Evolutionary conservation across 2,888 invertebrate species (phyloP), one percentile per base, ranked within the genome.

Genomic region (Vesta saturnalis): DNA sequence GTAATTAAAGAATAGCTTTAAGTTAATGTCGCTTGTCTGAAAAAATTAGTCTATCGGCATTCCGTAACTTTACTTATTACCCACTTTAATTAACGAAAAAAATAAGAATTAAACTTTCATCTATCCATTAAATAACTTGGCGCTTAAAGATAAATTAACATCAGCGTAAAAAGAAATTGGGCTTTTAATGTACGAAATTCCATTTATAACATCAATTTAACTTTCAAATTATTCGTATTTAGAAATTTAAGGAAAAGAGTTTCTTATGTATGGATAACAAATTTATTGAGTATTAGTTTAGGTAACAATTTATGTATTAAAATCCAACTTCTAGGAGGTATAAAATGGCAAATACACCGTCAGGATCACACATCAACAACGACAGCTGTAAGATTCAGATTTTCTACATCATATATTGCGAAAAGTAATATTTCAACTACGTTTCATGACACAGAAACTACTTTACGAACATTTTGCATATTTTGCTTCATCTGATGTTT

Each of bases 11-110:
- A 60, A 64, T 64, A 60, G 39, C 68, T 68, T 57, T 19, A 15
- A 55, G 52, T 30, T 60, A 64, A 60, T 59, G 60, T 55, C 21
- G 60, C 60, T 64, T 52, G 58, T 55, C 68, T 47, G 19, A 60
- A 67, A 67, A 64, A 63, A 68, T 68, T 68, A 68, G 57, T 52
- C 68, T 64, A 64, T 68, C 35, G 64, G 60, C 64, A 64, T 68
- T 68, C 63, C 60, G 22, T 15, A 69, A 69, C 69, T 69, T 69
- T 69, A 60, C 64, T 60, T 69, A 61, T 64, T 64, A 64, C 54
- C 6, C 58, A 35, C 58, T 64, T 69, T 69, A 69, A 69, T 69
- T 69, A 69, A 69, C 64, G 56, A n/a, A 64, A 64, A 69, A 69
- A 55, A 68, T 60, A 49, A 47, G 43, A 65, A 47, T 52, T 60